These are phyloP conservation scores for Drosophila aldrichi DNA, from an alignment of 2,888 invertebrate species.

Conservation along the genomic window DNA sequence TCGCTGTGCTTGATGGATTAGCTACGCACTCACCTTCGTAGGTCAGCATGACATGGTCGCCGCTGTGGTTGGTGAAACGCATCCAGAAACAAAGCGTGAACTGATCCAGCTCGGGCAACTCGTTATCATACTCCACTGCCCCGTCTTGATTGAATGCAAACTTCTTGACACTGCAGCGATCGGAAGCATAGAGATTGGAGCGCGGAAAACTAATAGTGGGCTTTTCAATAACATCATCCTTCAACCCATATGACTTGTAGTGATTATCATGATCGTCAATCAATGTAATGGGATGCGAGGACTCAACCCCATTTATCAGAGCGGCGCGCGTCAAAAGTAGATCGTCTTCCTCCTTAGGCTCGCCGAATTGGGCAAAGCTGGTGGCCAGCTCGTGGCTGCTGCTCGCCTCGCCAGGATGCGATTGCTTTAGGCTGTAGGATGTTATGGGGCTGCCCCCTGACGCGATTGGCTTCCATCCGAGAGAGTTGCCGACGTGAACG, in stretches of 20 bases:
- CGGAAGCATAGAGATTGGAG: slow-evolving; percentile 71
- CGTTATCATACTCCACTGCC: slow-evolving; percentile 90
- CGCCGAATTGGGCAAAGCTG: slow-evolving; percentile 56
- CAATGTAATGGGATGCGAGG: slow-evolving; percentile 44
- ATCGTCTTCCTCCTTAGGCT: slow-evolving; percentile 43
- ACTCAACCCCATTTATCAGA: slow-evolving; percentile 40
- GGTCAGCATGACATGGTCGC: slow-evolving; percentile 93
- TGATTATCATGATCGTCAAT: slow-evolving; percentile 60
- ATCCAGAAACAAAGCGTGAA: slow-evolving; percentile 94
- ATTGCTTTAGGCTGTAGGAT: slow-evolving; percentile 81
- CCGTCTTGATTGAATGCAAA: slow-evolving; percentile 89
- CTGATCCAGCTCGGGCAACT: slow-evolving; percentile 91
- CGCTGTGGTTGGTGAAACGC: slow-evolving; percentile 92
- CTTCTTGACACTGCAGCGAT: slow-evolving; percentile 89
- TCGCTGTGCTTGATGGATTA: neutral
- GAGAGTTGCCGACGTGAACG: neutral
- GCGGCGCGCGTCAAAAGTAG: slow-evolving; percentile 45
- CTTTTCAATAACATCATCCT: slow-evolving; percentile 48
- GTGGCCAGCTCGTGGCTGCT: slow-evolving; percentile 67
- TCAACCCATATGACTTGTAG: slow-evolving; percentile 69
- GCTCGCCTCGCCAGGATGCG: slow-evolving; percentile 82
- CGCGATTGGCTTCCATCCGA: slow-evolving; percentile 68
- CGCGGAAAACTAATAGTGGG: slow-evolving; percentile 49
- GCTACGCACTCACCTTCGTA: slow-evolving; percentile 89
- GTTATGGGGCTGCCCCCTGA: slow-evolving; percentile 55